Evolutionary conservation across 2,888 invertebrate species (phyloP), one percentile per base, ranked within the genome.

Genomic region (Papilio protenor): DNA sequence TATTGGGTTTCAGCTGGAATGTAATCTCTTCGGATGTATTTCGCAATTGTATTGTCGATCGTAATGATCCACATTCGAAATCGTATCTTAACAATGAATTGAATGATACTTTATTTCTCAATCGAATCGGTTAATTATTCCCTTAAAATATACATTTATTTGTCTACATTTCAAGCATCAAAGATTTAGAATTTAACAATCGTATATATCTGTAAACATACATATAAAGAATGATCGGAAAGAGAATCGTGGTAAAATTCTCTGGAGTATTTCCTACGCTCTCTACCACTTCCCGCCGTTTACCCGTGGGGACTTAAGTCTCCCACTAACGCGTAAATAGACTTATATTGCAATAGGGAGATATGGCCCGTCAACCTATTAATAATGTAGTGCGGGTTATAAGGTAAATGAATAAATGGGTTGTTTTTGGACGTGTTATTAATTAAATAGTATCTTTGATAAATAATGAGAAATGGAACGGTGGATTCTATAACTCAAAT

Each of bases 241-340:
- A 83, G 81, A 84, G 82, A 83, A 80, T 82, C 80, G 84, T 82
- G 81, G 82, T 82, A 81, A 83, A 85, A 85, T 80, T 83, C 83
- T 83, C 83, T 82, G 81, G 79, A 80, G 82, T 82, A 85, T 85
- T 84, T 84, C 82, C 83, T 84, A 80, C 86, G 85, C 84, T 84
- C 83, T 83, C 82, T 87, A 85, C 85, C 87, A 88, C 84, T 88
- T 88, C 89, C 85, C 85, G 85, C 82, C 82, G 82, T 82, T 81
- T 81, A 82, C 82, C 90, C 86, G 81, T 52, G 59, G 89, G 87
- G 89, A 84, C 84, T 83, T 82, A 83, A 85, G 85, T 88, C 85
- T 87, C 84, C 84, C 82, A 85, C 85, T 84, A 86, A 89, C 84
- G 87, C 86, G 87, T 88, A 88, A 89, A 89, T 88, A 85, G 86